Base-by-base conservation (phyloP, 2,888 invertebrate species). In the Zygaena filipendulae region DNA sequence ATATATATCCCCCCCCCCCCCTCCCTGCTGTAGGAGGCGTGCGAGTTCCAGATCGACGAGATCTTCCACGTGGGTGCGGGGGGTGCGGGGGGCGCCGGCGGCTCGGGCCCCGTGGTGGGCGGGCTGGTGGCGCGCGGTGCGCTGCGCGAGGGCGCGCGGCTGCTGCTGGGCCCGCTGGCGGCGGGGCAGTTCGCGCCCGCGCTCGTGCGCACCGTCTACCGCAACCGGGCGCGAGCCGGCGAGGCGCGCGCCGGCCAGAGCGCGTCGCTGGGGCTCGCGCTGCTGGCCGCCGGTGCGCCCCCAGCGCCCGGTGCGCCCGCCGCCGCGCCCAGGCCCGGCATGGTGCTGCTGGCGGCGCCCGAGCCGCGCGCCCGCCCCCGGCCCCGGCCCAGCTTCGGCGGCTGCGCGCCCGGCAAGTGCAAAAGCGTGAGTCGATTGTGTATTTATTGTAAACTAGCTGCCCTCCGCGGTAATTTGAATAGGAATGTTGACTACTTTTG, bases 31-130 rank as follows among this genome's bases (percentile, higher is more conserved):
- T 52, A 87, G 86, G 88, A 91, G 43, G 77, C 85, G 1, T 86
- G 88, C 39, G 90, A 91, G 54, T 96, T 96, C 62, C 93, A 97
- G 81, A 91, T 98, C 22, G 97, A 98, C 59, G 97, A 97, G 72
- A 92, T 92, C 7, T 94, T 95, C 63, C 86, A 89, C 52, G 91
- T 93, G 9, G 89, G 89, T 0, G 16, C 4, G 9, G 49, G 47
- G 4, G 91, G 91, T 42, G 84, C 89, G 1, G 83, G 87, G 0
- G 91, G 91, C 0, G 90, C 91, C 5, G 91, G 95, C 13, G 85
- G 1, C 95, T 94, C 1, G 95, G 95, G 0, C 70, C 95, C 5
- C 62, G 96, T 23, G 87, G 88, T 0, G 88, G 90, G 52, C 97
- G 97, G 0, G 7, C 16, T 95, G 4, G 59, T 95, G 25, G 87